Evolutionary conservation across 2,888 invertebrate genomes (phyloP), one percentile per base, ranked within the genome.

Genomic region (Cheilosia impressa): DNA sequence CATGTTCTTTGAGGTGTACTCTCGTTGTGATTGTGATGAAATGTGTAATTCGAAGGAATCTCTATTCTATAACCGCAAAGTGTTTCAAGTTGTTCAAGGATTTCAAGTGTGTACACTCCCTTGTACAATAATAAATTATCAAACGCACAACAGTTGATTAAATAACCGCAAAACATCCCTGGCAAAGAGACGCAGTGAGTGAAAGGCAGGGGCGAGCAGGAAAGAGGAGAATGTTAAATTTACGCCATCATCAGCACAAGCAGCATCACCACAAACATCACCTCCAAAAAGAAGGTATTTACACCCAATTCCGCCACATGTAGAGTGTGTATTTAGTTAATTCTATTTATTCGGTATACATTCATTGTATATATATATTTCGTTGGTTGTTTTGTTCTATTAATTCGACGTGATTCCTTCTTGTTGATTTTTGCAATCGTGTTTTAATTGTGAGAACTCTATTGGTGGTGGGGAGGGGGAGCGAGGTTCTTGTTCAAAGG

Each of bases 241-340:
- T 87, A 65, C 87, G 77, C 62, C 73, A 73, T 69, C 73, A 82
- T 55, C 82, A 87, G 82, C 72, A 77, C 77, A 82, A 82, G 69
- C 82, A 73, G 45, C 82, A 77, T 68, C 58, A 77, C 66, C 82
- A 82, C 77, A 87, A 87, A 34, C 72, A 73, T 65, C 68, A 82
- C 45, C 85, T 69, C 17, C 82, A 73, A 69, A 87, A 82, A 72
- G 87, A 87, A 87, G 87, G 87, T 87, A 47, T 27, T 27, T 55
- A 41, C 43, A 41, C 52, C 45, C 45, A 27, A 17, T 2, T n/a
- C 17, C 58, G n/a, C 7, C 45, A 17, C 13, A 47, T 68, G 10
- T 31, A 6, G 34, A 13, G 27, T 27, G 27, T 45, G 24, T 34
- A 53, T 65, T 77, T 77, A 71, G 69, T 77, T 82, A 78, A 66